A percentile compares a stretch with the other conserved stretches of the same genome.
phyloP scores from a whole-genome alignment of 2,797 vertebrate species.

The Tarsius wallacei region DNA sequence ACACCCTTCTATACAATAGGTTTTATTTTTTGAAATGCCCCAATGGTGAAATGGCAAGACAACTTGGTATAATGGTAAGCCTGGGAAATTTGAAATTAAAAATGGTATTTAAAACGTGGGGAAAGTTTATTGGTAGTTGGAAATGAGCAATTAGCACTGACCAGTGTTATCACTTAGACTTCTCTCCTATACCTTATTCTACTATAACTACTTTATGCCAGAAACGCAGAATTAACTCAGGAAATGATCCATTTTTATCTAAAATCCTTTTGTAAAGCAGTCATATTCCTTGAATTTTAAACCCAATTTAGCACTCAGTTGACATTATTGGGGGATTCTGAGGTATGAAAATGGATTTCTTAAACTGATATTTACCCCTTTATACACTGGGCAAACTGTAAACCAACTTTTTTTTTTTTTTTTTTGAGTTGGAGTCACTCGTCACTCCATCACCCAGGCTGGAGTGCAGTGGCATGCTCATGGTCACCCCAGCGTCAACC shows the following conservation, averaged over 20 bases:
- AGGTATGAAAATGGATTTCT: background rate
- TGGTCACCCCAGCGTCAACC: too few species aligned
- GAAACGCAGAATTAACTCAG: background rate
- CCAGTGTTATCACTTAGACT: background rate
- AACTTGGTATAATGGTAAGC: constrained; percentile 93
- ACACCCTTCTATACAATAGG: constrained; percentile 80
- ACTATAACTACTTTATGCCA: background rate
- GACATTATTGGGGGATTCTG: background rate
- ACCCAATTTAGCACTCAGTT: background rate
- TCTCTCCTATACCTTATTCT: background rate
- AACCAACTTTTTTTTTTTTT: background rate
- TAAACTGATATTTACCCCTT: background rate
- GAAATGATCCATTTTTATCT: background rate
- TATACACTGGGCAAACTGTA: background rate
- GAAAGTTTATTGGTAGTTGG: background rate
- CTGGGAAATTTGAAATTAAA: constrained; percentile 90
- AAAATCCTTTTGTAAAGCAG: background rate
- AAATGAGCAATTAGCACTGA: background rate
- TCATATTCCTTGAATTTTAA: background rate
- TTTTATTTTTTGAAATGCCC: constrained; percentile 92
- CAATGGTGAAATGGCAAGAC: constrained; percentile 91
- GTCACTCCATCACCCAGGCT: too few species aligned
- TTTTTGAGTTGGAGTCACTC: too few species aligned
- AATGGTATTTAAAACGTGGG: constrained; percentile 82
- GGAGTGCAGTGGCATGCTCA: too few species aligned